phyloP scores from a whole-genome alignment of 2,113 vertebrate species.

The Climacteris rufus region DNA sequence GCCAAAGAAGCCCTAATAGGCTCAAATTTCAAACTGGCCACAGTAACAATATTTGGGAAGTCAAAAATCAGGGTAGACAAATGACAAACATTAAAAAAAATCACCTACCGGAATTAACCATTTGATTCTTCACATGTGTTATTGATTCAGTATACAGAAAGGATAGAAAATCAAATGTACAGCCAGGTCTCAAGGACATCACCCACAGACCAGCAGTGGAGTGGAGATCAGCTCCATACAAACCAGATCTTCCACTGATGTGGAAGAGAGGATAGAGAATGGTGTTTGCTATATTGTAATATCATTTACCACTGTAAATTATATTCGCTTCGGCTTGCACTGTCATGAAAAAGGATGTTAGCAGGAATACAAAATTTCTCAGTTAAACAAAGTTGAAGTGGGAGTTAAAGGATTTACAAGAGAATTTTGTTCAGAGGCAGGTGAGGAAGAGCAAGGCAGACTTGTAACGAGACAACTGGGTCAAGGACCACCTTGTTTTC shows the following conservation, averaged over 20 bases:
- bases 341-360: neutral
- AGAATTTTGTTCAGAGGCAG: neutral
- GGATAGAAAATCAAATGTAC: neutral
- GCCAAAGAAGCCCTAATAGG: neutral
- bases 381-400: neutral
- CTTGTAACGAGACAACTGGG: neutral
- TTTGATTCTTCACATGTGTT: neutral
- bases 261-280: neutral
- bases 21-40: neutral
- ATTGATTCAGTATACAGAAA: neutral
- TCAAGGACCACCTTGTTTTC: neutral
- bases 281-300: neutral
- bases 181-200: neutral
- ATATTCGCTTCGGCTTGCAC: neutral
- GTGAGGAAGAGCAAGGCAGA: neutral
- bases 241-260: neutral
- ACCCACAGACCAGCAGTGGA: neutral
- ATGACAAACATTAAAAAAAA: neutral
- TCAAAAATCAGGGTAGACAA: slow-evolving; percentile 1
- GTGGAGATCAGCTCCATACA: neutral
- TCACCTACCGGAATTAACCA: neutral
- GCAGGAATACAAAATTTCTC: neutral
- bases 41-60: neutral
- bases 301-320: neutral
- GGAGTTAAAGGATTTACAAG: neutral